These are phyloP conservation scores for Notarius lentiginosus DNA, from an alignment of 2,113 vertebrate genomes.

Conservation along the genomic window DNA sequence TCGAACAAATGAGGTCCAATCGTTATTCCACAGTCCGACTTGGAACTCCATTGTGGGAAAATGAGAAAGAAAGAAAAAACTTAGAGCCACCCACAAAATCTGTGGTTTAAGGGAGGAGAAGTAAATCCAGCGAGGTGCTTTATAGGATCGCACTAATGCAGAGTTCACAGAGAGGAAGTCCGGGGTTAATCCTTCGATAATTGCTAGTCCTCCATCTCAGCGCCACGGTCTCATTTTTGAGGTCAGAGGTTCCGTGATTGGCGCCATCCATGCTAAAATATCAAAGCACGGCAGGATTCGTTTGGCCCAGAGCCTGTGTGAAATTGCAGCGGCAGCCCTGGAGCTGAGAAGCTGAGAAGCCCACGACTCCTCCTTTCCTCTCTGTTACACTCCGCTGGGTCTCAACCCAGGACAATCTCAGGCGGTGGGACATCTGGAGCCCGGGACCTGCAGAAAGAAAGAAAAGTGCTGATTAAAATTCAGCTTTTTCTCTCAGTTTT, in stretches of 20 bases:
- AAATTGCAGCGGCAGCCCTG: slow-evolving; percentile 63
- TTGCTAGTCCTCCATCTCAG: slow-evolving; percentile 67
- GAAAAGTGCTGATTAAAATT: slow-evolving; percentile 39
- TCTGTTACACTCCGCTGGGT: slow-evolving; percentile 68
- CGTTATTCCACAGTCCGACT: slow-evolving; percentile 81
- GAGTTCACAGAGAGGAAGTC: slow-evolving; percentile 60
- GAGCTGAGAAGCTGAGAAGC: slow-evolving; percentile 55
- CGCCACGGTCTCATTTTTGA: slow-evolving; percentile 71
- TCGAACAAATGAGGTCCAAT: slow-evolving; percentile 82
- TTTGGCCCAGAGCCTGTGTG: slow-evolving; percentile 65
- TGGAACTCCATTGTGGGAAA: slow-evolving; percentile 86
- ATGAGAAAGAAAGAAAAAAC: slow-evolving; percentile 38
- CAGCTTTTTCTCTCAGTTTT: neutral
- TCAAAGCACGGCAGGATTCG: slow-evolving; percentile 72
- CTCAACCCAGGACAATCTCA: slow-evolving; percentile 65
- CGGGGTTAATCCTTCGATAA: slow-evolving; percentile 72
- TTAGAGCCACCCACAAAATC: slow-evolving; percentile 57
- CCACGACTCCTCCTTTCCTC: slow-evolving; percentile 59
- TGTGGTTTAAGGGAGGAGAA: slow-evolving; percentile 47
- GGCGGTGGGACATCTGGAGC: slow-evolving; percentile 74
- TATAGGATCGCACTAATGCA: slow-evolving; percentile 60
- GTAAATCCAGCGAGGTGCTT: slow-evolving; percentile 62
- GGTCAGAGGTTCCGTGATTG: slow-evolving; percentile 70
- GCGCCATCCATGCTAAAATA: slow-evolving; percentile 77
- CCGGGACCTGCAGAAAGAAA: slow-evolving; percentile 70